Evolutionary conservation across 1,140 invertebrate species (phyloP).

Genomic region (Pemphigus obesinymphae): DNA sequence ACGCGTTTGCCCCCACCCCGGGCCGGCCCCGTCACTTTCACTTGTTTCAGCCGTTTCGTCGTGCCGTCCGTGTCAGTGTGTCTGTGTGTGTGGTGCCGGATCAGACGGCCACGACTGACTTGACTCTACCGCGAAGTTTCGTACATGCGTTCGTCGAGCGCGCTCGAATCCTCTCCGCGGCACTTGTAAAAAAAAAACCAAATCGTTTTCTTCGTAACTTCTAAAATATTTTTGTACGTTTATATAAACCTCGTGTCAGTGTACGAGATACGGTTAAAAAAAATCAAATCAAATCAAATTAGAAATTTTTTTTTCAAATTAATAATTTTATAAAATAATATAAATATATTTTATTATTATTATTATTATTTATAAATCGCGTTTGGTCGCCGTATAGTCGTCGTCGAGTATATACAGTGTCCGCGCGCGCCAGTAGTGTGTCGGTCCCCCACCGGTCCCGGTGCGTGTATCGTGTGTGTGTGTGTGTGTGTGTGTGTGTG

Average conservation of each 20-base stretch:
- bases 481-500: neutral
- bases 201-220: neutral
- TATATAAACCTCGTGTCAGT: neutral
- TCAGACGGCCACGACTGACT: constrained; percentile 10
- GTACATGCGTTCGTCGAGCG: constrained; percentile 26
- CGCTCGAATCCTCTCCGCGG: neutral
- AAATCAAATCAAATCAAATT: neutral
- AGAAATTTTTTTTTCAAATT: too few relatives aligned
- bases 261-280: neutral
- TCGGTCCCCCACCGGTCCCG: constrained; percentile 6
- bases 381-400: neutral
- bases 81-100: constrained; percentile 23
- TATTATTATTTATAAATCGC: neutral
- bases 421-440: constrained; percentile 17
- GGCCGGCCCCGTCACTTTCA: constrained; percentile 41
- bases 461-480: constrained; percentile 10
- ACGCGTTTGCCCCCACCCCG: constrained; percentile 5
- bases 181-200: neutral
- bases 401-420: neutral
- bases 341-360: neutral
- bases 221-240: constrained; percentile 6
- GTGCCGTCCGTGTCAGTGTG: constrained; percentile 43
- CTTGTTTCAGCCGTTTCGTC: constrained; percentile 31
- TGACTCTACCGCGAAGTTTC: constrained; percentile 27
- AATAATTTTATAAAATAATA: neutral